Evolutionary conservation across 2,113 vertebrate genomes (phyloP), one percentile per base, ranked within the genome.

Genomic region (Monopterus albus): DNA sequence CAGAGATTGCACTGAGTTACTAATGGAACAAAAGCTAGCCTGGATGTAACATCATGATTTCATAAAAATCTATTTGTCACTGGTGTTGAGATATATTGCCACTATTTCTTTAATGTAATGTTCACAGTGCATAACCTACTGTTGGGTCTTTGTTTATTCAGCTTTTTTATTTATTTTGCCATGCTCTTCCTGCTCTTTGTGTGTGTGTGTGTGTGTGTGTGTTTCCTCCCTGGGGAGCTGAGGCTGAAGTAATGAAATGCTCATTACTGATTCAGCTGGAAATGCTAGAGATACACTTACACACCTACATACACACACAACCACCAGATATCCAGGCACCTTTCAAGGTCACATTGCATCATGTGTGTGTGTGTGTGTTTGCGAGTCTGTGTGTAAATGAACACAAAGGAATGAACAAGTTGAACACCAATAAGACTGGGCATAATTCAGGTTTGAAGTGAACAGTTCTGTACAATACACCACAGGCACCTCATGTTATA

Each of bases 251-350:
- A 93, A 92, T 92, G 88, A 92, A 91, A 91, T 85, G 83, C 88
- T 91, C 88, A 93, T 92, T 92, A 92, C 87, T 87, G 87, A 92
- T 92, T 92, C 92, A 92, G 91, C 87, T 87, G 82, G 83, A 90
- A 91, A 87, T 86, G 75, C 82, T 73, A 57, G 59, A 83, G 88
- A 91, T 92, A 91, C 88, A 84, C 91, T 91, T 89, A 87, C 88
- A 86, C 83, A 26, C 86, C 78, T 63, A 82, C 81, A 81, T 82
- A 68, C 66, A 59, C 75, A 60, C 66, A 29, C 66, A 46, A 39
- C 4, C 66, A 46, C 46, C 4, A 65, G 72, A 70, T 45, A 77
- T 70, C 45, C 53, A 81, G 75, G 79, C 21, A 26, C 81, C 72
- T 72, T 75, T 80, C 85, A 89, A 91, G 87, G 88, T 91, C 89